Base-by-base conservation (phyloP, 2,888 invertebrate species). In the Trachelus stipa region DNA sequence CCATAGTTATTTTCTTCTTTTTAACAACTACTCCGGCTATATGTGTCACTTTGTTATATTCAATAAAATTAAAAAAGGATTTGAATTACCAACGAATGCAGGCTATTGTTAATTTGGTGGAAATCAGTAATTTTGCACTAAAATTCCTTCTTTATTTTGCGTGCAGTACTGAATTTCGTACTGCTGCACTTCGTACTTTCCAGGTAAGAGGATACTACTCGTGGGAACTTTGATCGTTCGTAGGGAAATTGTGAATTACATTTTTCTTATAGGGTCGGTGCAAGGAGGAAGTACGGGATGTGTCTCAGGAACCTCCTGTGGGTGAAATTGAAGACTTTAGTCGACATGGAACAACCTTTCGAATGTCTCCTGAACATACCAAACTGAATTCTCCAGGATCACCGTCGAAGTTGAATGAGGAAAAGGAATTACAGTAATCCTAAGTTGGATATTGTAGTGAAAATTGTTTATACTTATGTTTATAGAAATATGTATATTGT, bases 21-120 rank as follows among this genome's bases (percentile, higher is more conserved):
- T 83, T 92, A 12, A 92, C 93, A 79, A 92, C 92, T 77, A 91
- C 92, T 30, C 93, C 93, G 30, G 92, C 92, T 6, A 92, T 92
- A 3, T 87, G 92, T 76, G 85, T 91, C 34, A n/a, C 68, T 73
- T 73, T 30, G 56, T 33, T 68, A 56, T 68, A 71, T 15, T 30
- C 71, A 71, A 30, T 34, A 31, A 33, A 71, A 71, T 30, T 71
- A 23, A 15, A 15, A 34, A 34, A 31, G 71, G 30, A 71, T 33
- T 33, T 71, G 11, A 30, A 30, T 33, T 71, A 33, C 23, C 30
- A 34, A 23, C 23, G 56, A 23, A 1, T 23, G 9, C 56, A 23
- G 2, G 23, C 23, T 56, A 23, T 23, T 9, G 56, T 23, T 23
- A 56, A 56, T 56, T 56, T 56, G 23, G 9, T 15, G 9, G 56